phyloP scores from a whole-genome alignment of 1,140 invertebrate genomes.

The Drosophila cardini region DNA sequence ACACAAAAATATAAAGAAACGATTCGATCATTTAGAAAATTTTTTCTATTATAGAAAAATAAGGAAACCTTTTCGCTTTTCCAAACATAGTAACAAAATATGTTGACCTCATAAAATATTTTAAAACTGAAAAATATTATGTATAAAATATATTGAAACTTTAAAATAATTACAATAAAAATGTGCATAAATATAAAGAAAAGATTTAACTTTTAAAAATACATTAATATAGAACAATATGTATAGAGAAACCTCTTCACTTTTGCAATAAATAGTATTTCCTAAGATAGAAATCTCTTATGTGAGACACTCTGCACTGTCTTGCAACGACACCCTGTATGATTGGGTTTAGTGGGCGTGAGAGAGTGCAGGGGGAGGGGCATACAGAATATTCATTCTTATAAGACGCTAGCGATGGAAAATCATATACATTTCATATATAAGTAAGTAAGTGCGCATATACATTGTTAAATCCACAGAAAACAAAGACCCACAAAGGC shows the following conservation, averaged over 20 bases:
- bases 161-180: too few species aligned
- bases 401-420: constrained; percentile 56
- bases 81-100: too few species aligned
- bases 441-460: constrained; percentile 44
- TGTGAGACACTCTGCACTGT: neutral
- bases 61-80: too few species aligned
- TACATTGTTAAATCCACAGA: constrained; percentile 70
- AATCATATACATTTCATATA: constrained; percentile 63
- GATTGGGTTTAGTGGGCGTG: neutral
- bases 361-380: too few species aligned
- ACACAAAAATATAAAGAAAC: too few species aligned
- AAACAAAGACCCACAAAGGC: constrained; percentile 39
- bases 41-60: too few species aligned
- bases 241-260: neutral
- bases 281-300: neutral
- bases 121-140: too few species aligned
- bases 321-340: constrained; percentile 56
- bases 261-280: neutral
- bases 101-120: too few species aligned
- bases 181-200: too few species aligned
- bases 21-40: too few species aligned
- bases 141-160: too few species aligned
- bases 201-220: neutral
- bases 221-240: neutral
- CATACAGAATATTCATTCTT: constrained; percentile 40